Evolutionary conservation across 1,140 invertebrate species (phyloP).

Genomic region (Palaemon carinicauda): DNA sequence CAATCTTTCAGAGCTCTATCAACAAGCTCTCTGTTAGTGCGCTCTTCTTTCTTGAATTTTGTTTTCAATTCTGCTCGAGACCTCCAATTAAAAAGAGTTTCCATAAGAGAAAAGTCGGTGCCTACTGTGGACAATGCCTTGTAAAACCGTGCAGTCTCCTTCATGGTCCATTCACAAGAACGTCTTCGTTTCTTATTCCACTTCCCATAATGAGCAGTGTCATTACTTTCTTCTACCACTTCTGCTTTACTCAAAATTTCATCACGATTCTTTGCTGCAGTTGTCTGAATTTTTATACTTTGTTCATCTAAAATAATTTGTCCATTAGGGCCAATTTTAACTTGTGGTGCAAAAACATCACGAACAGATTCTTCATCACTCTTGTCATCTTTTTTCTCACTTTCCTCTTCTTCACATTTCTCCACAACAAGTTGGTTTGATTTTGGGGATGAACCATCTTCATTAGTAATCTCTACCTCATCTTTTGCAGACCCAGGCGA

Average conservation of each 20-base stretch:
- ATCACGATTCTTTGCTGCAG: constrained; percentile 51
- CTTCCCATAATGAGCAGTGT: constrained; percentile 44
- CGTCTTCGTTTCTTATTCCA: constrained; percentile 57
- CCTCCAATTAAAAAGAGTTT: constrained; percentile 80
- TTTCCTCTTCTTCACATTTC: background rate
- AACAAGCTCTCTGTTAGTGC: constrained; percentile 68
- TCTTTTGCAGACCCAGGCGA: background rate
- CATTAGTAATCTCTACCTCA: background rate
- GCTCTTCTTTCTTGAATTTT: constrained; percentile 77
- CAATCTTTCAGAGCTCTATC: constrained; percentile 69
- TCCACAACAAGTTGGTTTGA: background rate
- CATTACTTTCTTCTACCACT: constrained; percentile 52
- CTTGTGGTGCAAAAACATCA: constrained; percentile 78
- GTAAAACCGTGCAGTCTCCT: constrained; percentile 73
- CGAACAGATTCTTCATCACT: constrained; percentile 63
- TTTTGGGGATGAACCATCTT: background rate
- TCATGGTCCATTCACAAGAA: constrained; percentile 52
- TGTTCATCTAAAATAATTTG: constrained; percentile 86
- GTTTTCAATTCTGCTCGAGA: constrained; percentile 82
- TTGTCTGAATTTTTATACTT: constrained; percentile 72
- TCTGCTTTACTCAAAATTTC: constrained; percentile 55
- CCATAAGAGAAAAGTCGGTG: constrained; percentile 89
- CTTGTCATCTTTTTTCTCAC: constrained; percentile 41
- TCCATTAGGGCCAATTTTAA: constrained; percentile 88
- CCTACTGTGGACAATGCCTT: constrained; percentile 85